A percentile compares a stretch with the other conserved stretches of the same genome.
Evolutionary conservation across 1,140 invertebrate genomes (phyloP).

Genomic region (Apolygus lucorum): DNA sequence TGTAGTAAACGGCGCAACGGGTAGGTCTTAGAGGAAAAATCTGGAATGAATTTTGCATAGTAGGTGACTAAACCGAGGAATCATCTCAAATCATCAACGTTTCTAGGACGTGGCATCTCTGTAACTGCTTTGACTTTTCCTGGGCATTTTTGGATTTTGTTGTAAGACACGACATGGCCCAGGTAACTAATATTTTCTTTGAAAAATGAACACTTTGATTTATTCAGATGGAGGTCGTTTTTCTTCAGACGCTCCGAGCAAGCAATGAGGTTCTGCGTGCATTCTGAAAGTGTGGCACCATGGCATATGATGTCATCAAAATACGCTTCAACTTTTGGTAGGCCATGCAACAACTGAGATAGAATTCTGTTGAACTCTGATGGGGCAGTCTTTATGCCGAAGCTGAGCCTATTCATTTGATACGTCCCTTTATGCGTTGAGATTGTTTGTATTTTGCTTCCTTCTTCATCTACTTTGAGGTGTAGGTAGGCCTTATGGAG

Average conservation of each 20-base stretch:
- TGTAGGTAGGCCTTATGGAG: too few species aligned
- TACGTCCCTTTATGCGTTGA: too few species aligned
- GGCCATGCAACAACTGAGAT: neutral
- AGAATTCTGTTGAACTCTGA: slow-evolving; percentile 7
- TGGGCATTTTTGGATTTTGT: slow-evolving; percentile 30
- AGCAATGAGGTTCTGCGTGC: slow-evolving; percentile 12
- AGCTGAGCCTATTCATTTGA: too few species aligned
- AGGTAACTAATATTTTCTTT: too few species aligned
- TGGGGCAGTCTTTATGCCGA: too few species aligned
- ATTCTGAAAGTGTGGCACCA: neutral
- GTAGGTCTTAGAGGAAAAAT: slow-evolving; percentile 24
- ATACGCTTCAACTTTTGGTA: too few species aligned
- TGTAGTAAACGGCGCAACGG: slow-evolving; percentile 30
- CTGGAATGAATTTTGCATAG: slow-evolving; percentile 36
- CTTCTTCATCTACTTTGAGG: too few species aligned
- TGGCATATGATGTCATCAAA: slow-evolving; percentile 20
- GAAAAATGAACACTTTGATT: too few species aligned
- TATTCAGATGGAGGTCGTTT: too few species aligned
- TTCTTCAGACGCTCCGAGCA: too few species aligned
- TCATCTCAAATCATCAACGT: slow-evolving; percentile 32
- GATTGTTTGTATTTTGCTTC: too few species aligned
- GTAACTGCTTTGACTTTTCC: slow-evolving; percentile 33
- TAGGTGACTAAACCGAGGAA: slow-evolving; percentile 38
- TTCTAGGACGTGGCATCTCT: slow-evolving; percentile 32
- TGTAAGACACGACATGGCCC: too few species aligned